These are phyloP conservation scores for Bembecia ichneumoniformis DNA, from an alignment of 2,888 invertebrate species.

Conservation along the genomic window DNA sequence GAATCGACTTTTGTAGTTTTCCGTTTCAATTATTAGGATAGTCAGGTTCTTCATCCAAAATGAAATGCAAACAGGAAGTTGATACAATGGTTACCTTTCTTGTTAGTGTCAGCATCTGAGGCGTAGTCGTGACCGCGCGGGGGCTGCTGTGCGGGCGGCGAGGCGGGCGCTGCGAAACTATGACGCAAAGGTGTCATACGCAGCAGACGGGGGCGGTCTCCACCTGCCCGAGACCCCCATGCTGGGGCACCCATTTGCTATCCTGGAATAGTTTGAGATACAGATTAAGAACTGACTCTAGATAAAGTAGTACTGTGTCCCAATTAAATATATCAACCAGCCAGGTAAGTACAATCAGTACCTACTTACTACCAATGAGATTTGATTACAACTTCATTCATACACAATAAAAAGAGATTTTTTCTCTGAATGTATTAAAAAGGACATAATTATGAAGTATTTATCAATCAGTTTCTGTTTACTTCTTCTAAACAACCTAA, in stretches of 20 bases:
- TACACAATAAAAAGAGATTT: no score
- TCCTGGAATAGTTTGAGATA: background rate
- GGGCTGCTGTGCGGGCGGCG: constrained; percentile 53
- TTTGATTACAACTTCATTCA: no score
- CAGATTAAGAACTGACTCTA: background rate
- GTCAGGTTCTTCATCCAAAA: background rate
- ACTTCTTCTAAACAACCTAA: no score
- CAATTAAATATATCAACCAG: no score
- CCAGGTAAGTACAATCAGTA: no score
- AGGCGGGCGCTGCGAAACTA: constrained; percentile 69
- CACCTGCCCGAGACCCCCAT: constrained; percentile 62
- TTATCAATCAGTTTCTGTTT: no score
- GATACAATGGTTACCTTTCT: constrained; percentile 54
- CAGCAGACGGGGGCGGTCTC: constrained; percentile 68
- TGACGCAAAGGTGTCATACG: constrained; percentile 74
- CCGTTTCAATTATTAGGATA: no score
- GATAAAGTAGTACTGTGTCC: no score
- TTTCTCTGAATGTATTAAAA: no score
- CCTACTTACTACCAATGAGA: background rate
- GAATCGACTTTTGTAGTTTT: no score
- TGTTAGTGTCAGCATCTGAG: constrained; percentile 74
- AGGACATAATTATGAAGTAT: no score
- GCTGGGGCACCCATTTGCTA: constrained; percentile 58
- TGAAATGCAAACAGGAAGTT: background rate
- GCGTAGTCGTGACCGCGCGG: constrained; percentile 61